Evolutionary conservation across 2,888 invertebrate genomes (phyloP), one percentile per base, ranked within the genome.

Genomic region (Ormyrus nitidulus): DNA sequence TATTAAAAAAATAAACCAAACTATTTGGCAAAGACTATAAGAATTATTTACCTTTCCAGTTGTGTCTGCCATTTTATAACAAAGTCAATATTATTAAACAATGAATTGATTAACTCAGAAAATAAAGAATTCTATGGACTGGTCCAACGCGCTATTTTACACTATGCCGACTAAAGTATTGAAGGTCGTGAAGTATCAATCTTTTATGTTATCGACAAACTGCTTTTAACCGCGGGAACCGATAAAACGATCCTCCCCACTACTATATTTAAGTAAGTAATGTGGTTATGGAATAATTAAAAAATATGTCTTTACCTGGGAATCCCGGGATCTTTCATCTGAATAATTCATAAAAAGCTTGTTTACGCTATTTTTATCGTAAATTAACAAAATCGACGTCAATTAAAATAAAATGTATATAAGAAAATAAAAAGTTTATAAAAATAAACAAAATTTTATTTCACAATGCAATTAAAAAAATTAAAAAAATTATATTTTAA

Each of bases 1-100:
- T 49, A 34, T 66, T 70, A 34, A 69, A 46, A 34, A 9, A 34
- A 56, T 53, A 78, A 64, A 68, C 9, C 11, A 59, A 62, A 56
- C n/a, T 56, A 6, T 10, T 46, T 64, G 2, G 53, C 11, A 34
- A 10, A 44, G 44, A 79, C 66, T 9, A 10, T 53, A 34, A 19
- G 11, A 13, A 49, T 51, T 19, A n/a, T 64, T 77, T 86, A 88
- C 89, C 84, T 89, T 88, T 82, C 88, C 88, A 66, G 61, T 84
- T 4, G 86, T 88, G 61, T 83, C 80, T 13, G 86, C 82, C 89
- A 89, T 89, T 72, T 81, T 19, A 19, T 11, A 19, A 48, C 6
- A 46, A 58, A 59, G 44, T 44, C 19, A 19, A 19, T 19, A 2
- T 19, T 2, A 19, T 19, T 19, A 19, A 19, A 19, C 19, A 58